Base-by-base conservation (phyloP, 2,113 vertebrate genomes). In the Piaya cayana region DNA sequence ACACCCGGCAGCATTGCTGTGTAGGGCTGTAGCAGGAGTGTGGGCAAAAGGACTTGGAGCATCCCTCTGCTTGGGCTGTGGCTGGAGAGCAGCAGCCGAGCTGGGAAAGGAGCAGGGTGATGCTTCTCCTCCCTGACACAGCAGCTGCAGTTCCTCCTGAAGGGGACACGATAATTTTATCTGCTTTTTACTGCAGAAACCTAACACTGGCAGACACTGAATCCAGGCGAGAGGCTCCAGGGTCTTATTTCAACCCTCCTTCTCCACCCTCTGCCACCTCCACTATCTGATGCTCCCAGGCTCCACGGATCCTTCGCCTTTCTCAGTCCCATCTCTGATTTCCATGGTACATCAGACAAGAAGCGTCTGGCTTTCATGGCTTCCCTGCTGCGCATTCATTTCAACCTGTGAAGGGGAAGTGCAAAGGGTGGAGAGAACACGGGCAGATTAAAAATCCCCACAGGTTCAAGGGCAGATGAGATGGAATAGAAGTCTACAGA, bases 271-370 rank as follows among this genome's bases (percentile, higher is more conserved):
- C 42, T 62, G 81, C 26, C 0, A 5, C 63, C 76, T 67, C 30
- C 70, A 29, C 68, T 90, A 86, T 95, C 91, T 85, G 95, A 80
- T 92, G 18, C 19, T 76, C 81, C 53, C 50, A 72, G 87, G 78
- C 91, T 95, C 96, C 91, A 50, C 13, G 26, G 84, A 72, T 82
- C 81, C 59, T 82, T 42, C 0, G 1, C 16, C 70, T 74, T 82
- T 42, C 50, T 74, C 63, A 58, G 53, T 17, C 53, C 50, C 34
- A 30, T 58, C 93, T 96, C 96, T 86, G 59, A 85, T 96, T 88
- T 95, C 87, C 47, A 22, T 2, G 34, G 82, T 27, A 45, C 86
- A 91, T 82, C 50, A 47, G 90, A 82, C 84, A 59, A 86, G 60
- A 37, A 43, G 74, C 3, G 1, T 25, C 8, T 0, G 11, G 39